phyloP scores from a whole-genome alignment of 2,888 invertebrate genomes.

The Rotaria socialis region DNA sequence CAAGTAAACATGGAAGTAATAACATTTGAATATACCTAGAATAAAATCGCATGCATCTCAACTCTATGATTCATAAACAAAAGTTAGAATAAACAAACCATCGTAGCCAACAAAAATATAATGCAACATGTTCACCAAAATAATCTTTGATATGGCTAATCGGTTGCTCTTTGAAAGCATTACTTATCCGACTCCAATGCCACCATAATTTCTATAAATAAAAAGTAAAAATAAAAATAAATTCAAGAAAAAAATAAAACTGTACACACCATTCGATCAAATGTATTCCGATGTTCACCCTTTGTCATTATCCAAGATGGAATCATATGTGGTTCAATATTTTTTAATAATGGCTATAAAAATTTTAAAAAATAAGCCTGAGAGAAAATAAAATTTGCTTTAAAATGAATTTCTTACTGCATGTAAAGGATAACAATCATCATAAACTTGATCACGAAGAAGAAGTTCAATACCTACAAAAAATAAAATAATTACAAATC shows the following conservation, averaged over 20 bases:
- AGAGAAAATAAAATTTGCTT: not conserved
- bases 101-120: constrained; percentile 19
- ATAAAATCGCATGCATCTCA: too few relatives aligned
- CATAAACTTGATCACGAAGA: constrained; percentile 20
- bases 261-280: constrained; percentile 18
- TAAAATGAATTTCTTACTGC: not conserved
- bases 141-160: constrained; percentile 16
- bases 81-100: not conserved
- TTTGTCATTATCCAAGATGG: not conserved
- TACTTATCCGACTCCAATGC: constrained; percentile 22
- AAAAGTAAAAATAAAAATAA: not conserved
- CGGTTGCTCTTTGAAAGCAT: constrained; percentile 5
- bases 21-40: constrained; percentile 33
- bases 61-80: not conserved
- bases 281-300: not conserved
- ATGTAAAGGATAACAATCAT: constrained; percentile 31
- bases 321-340: constrained; percentile 22
- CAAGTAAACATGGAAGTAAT: constrained; percentile 20
- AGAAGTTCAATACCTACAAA: constrained; percentile 28
- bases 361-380: not conserved
- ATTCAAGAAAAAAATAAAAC: not conserved
- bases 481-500: not conserved
- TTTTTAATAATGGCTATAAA: not conserved
- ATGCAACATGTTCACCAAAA: constrained; percentile 38
- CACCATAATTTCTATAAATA: not conserved